Conservation (phyloP, 2,797 vertebrate species). For the Sylvia borin region DNA sequence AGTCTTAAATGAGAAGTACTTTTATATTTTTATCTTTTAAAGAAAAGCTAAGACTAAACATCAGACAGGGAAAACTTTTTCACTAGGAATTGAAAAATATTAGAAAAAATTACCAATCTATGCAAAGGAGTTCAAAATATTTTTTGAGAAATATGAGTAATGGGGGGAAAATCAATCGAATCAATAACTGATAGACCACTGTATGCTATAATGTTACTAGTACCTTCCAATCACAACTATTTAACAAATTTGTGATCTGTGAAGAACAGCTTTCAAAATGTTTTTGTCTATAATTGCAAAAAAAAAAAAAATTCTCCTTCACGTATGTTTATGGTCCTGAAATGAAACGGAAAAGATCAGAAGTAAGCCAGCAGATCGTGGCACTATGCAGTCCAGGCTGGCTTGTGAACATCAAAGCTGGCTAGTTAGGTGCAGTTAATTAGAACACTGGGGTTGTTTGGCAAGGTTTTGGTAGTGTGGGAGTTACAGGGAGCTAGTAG, state of each 20-base stretch:
- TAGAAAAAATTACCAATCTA: neutral
- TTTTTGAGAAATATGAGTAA: neutral
- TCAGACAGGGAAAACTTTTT: neutral
- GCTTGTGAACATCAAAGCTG: neutral
- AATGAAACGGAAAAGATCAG: neutral
- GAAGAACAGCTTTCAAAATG: neutral
- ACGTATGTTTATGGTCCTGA: neutral
- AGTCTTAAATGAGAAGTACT: neutral
- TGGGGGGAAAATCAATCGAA: neutral
- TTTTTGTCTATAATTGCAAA: neutral
- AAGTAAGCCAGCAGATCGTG: neutral
- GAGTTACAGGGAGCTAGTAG: neutral
- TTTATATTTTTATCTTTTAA: neutral
- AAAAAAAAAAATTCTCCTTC: neutral
- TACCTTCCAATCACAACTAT: neutral
- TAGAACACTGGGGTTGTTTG: neutral
- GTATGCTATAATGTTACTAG: neutral
- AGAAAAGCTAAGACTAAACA: neutral
- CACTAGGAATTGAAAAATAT: neutral
- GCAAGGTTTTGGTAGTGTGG: neutral
- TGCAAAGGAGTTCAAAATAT: neutral
- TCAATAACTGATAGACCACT: neutral
- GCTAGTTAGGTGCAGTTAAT: neutral
- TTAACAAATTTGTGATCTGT: neutral
- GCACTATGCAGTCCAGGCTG: neutral